phyloP scores from a whole-genome alignment of 2,888 invertebrate genomes.

The Lottia scabra region DNA sequence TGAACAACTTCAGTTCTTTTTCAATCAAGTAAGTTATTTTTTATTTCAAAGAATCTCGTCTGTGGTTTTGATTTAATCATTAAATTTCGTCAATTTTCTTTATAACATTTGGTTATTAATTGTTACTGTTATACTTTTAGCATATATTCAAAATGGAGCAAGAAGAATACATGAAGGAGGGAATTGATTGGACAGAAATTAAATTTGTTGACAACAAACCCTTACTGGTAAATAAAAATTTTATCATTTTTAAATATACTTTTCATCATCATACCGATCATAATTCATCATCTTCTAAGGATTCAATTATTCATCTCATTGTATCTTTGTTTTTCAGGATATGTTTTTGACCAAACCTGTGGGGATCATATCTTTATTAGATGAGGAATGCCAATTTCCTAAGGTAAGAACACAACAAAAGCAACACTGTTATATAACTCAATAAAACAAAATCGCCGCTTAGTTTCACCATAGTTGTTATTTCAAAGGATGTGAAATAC shows the following conservation, averaged over 20 bases:
- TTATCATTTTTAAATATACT: neutral
- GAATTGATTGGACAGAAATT: conserved; percentile 65
- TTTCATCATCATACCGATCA: neutral
- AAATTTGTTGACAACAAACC: conserved; percentile 67
- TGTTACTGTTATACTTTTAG: conserved; percentile 35
- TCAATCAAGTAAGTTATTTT: conserved; percentile 55
- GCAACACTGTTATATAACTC: too few species aligned
- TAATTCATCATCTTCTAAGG: too few species aligned
- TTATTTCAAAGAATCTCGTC: neutral
- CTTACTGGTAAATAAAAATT: conserved; percentile 50
- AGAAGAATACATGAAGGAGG: conserved; percentile 64
- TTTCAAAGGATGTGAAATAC: too few species aligned
- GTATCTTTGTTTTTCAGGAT: conserved; percentile 43
- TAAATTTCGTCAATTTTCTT: neutral
- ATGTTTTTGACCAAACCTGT: conserved; percentile 63
- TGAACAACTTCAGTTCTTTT: conserved; percentile 68
- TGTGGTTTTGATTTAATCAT: neutral
- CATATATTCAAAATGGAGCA: conserved; percentile 67
- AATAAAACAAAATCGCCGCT: too few species aligned
- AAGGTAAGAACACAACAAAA: conserved; percentile 43
- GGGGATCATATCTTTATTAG: conserved; percentile 62
- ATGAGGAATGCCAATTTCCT: conserved; percentile 65
- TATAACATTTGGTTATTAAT: neutral
- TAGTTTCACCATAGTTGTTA: too few species aligned
- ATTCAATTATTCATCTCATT: neutral